Percentiles rank a stretch among this genome's conserved stretches.
Evolutionary conservation across 2,113 vertebrate genomes (phyloP).

Genomic region (Chionis minor): DNA sequence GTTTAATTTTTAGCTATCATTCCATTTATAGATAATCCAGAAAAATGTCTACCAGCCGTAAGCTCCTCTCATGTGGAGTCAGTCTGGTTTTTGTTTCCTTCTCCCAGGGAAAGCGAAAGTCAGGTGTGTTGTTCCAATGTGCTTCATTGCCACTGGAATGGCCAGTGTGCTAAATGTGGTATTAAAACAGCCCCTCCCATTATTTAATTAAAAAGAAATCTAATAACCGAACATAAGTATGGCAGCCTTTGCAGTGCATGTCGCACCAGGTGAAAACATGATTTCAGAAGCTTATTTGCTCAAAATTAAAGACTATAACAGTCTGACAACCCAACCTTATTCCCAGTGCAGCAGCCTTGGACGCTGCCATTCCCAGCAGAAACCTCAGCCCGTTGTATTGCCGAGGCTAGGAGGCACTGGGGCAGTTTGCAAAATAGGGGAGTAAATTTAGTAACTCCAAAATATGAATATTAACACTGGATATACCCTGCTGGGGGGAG

Average conservation of each 20-base stretch:
- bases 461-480: rapidly evolving
- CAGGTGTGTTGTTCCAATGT: neutral
- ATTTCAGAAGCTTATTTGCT: neutral
- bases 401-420: neutral
- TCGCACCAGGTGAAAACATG: neutral
- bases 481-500: rapidly evolving
- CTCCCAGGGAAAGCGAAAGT: neutral
- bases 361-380: neutral
- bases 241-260: neutral
- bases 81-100: neutral
- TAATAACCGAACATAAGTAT: neutral
- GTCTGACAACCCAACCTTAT: neutral
- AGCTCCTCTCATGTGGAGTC: neutral
- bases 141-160: neutral
- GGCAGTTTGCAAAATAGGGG: neutral
- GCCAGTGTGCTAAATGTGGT: neutral
- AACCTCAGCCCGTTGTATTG: neutral
- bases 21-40: slow-evolving; percentile 22
- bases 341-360: neutral
- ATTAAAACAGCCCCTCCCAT: neutral
- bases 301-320: neutral
- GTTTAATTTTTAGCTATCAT: slow-evolving; percentile 24
- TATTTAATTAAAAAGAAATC: slow-evolving; percentile 33
- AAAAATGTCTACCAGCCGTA: neutral
- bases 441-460: neutral